A percentile compares a stretch with the other conserved stretches of the same genome.
Conservation (phyloP, 2,797 vertebrate genomes). For the Leuciscus waleckii region DNA sequence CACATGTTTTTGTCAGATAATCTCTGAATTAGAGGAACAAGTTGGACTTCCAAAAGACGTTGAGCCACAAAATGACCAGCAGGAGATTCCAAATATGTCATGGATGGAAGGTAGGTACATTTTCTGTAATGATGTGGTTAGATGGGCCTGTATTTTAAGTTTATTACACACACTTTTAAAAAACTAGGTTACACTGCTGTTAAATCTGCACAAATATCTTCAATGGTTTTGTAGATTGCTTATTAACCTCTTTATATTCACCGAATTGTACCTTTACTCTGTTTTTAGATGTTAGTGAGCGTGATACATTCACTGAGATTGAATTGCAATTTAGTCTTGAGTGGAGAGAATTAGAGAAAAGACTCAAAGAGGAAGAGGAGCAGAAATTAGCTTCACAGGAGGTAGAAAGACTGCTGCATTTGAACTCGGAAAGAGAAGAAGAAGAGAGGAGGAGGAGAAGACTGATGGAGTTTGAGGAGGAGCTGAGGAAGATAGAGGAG, state of each 20-base stretch:
- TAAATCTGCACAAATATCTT: not conserved
- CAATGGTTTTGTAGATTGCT: not conserved
- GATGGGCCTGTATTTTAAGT: not conserved
- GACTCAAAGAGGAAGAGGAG: slow-evolving; percentile 71
- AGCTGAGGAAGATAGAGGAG: slow-evolving; percentile 74
- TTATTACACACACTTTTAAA: not conserved
- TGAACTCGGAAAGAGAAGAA: slow-evolving; percentile 72
- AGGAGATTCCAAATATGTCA: not conserved
- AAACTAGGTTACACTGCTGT: not conserved
- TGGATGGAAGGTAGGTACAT: slow-evolving; percentile 59
- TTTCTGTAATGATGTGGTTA: not conserved
- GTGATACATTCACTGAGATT: slow-evolving; percentile 68
- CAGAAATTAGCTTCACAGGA: slow-evolving; percentile 65
- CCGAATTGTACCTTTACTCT: not conserved
- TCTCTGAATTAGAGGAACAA: slow-evolving; percentile 71
- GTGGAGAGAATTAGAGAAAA: slow-evolving; percentile 73
- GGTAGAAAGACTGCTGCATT: slow-evolving; percentile 67
- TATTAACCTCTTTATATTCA: not conserved
- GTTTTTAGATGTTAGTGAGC: slow-evolving; percentile 58
- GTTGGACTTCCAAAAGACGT: not conserved
- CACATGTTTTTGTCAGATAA: slow-evolving; percentile 70
- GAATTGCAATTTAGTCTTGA: slow-evolving; percentile 72
- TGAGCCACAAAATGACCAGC: not conserved
- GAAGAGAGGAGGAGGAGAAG: slow-evolving; percentile 68
- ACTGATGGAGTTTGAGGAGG: slow-evolving; percentile 79